These are phyloP conservation scores for Prunella himalayana DNA, from an alignment of 2,113 vertebrate genomes.

Conservation along the genomic window DNA sequence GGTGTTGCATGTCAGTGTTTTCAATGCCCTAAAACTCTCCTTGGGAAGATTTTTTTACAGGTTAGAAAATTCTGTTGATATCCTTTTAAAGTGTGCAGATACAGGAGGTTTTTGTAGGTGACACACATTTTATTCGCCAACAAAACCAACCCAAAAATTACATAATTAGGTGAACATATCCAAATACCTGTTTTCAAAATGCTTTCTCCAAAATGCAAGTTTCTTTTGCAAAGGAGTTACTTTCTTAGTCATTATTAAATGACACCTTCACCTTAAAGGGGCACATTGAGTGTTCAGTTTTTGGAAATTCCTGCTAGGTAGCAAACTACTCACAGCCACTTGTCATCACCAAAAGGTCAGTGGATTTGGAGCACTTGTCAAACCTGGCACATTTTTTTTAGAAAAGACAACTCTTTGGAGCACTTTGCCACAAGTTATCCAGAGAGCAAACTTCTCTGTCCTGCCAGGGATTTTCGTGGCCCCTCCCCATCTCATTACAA, in stretches of 20 bases:
- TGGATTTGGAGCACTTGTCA: background rate
- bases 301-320: background rate
- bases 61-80: background rate
- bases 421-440: background rate
- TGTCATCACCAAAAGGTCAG: background rate
- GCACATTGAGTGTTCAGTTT: background rate
- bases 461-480: background rate
- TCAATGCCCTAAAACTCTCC: background rate
- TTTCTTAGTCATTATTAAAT: background rate
- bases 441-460: background rate
- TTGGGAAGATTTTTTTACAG: background rate
- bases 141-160: background rate
- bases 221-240: background rate
- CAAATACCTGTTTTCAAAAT: background rate
- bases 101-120: background rate
- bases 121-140: background rate
- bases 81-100: background rate
- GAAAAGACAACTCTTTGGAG: background rate
- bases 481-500: background rate
- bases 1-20: background rate
- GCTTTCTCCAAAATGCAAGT: background rate
- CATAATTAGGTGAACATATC: background rate
- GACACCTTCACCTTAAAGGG: background rate
- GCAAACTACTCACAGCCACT: background rate
- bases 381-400: background rate